Percentiles rank a stretch among this genome's conserved stretches.
Conservation (phyloP, 2,797 vertebrate genomes). For the Apodemus agrarius region DNA sequence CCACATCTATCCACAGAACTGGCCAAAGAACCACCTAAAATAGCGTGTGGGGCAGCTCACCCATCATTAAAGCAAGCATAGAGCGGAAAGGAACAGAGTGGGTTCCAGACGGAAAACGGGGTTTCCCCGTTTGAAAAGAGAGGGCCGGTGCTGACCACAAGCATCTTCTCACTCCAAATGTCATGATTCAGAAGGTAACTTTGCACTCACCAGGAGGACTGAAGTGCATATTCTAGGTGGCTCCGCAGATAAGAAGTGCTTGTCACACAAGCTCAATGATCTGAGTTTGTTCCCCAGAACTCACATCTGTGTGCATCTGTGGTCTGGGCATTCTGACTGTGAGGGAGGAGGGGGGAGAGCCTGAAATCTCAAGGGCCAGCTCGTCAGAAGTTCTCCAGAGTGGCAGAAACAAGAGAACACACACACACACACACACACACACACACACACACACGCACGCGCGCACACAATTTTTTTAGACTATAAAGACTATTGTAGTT, state of each 20-base stretch:
- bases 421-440: background rate
- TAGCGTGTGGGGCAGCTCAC: background rate
- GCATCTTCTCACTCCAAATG: constrained; percentile 8
- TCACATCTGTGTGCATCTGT: background rate
- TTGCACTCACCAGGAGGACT: background rate
- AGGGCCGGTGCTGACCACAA: background rate
- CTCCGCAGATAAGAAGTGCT: background rate
- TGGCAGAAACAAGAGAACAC: background rate
- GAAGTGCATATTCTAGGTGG: background rate
- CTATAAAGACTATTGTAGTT: background rate
- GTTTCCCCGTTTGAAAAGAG: background rate
- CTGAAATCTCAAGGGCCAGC: background rate
- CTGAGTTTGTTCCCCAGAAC: background rate
- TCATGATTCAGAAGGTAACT: constrained; percentile 9
- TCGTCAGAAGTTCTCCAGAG: background rate
- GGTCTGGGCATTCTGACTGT: background rate
- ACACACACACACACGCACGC: background rate
- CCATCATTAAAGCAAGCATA: background rate
- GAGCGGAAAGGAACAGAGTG: background rate
- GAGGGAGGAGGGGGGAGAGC: no score
- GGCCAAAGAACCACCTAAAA: constrained; percentile 38
- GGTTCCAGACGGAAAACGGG: background rate
- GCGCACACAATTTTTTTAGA: background rate
- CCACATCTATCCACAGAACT: background rate
- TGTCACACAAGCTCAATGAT: background rate